These are phyloP conservation scores for Proterorhinus semilunaris DNA, from an alignment of 2,113 vertebrate species.

Conservation along the genomic window DNA sequence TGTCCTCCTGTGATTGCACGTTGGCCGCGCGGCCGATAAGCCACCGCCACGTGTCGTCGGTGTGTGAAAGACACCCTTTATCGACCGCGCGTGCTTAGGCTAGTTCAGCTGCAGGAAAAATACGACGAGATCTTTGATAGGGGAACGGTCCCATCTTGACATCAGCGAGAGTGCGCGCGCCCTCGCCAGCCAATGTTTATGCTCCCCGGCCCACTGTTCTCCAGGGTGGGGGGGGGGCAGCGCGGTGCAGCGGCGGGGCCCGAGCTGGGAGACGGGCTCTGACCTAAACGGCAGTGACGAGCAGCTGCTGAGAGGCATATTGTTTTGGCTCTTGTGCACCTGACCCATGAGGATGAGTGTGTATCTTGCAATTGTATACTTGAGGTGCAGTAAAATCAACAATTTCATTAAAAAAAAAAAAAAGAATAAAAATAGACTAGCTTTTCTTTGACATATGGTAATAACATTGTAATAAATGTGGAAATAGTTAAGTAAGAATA, in stretches of 20 bases:
- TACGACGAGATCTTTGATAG: conserved; percentile 81
- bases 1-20: conserved; percentile 80
- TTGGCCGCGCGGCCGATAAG: conserved; percentile 80
- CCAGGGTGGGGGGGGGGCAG: no score
- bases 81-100: conserved; percentile 83
- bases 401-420: no score
- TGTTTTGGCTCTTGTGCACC: background rate
- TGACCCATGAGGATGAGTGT: background rate
- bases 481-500: no score
- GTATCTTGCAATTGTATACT: background rate
- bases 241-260: conserved; percentile 28
- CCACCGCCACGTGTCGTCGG: conserved; percentile 80
- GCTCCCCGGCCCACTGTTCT: conserved; percentile 70
- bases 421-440: no score
- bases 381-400: no score
- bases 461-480: no score
- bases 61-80: conserved; percentile 84
- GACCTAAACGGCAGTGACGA: conserved; percentile 18
- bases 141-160: conserved; percentile 74
- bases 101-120: conserved; percentile 76
- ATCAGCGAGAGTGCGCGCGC: conserved; percentile 73
- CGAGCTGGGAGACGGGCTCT: conserved; percentile 51
- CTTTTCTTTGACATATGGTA: no score
- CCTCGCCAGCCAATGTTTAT: conserved; percentile 75
- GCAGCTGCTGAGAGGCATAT: background rate